phyloP scores from a whole-genome alignment of 2,888 invertebrate species.

The Catocala sponsa region DNA sequence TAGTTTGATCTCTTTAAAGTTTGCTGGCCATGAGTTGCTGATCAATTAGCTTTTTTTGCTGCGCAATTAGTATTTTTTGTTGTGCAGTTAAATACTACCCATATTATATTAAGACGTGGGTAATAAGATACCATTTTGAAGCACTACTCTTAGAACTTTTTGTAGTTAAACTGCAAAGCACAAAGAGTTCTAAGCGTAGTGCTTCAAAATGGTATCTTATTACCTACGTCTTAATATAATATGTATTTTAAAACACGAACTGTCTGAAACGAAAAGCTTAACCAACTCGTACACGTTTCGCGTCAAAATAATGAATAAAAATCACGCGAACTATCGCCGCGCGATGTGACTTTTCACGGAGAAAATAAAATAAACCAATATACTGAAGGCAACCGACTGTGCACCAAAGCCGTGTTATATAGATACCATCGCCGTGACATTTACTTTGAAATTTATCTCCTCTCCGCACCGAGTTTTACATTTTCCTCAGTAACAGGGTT shows the following conservation, averaged over 20 bases:
- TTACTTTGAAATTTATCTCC: conserved; percentile 13
- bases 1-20: too few species aligned
- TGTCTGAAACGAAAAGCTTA: conserved; percentile 5
- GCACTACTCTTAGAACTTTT: too few species aligned
- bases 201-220: too few species aligned
- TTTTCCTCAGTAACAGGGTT: not conserved
- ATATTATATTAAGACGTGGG: too few species aligned
- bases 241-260: conserved; percentile 1
- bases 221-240: not conserved
- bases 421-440: conserved; percentile 11
- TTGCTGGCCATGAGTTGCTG: too few species aligned
- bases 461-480: conserved; percentile 10
- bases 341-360: conserved; percentile 3
- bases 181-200: too few species aligned
- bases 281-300: not conserved
- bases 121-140: too few species aligned
- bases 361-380: conserved; percentile 16
- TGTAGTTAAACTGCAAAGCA: too few species aligned
- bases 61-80: too few species aligned
- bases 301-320: conserved; percentile 16
- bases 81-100: too few species aligned
- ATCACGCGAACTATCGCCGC: conserved; percentile 15
- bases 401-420: conserved; percentile 4
- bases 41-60: too few species aligned
- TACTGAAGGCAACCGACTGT: conserved; percentile 4